Conservation (phyloP, 2,888 invertebrate genomes). For the Physocephala rufipes region DNA sequence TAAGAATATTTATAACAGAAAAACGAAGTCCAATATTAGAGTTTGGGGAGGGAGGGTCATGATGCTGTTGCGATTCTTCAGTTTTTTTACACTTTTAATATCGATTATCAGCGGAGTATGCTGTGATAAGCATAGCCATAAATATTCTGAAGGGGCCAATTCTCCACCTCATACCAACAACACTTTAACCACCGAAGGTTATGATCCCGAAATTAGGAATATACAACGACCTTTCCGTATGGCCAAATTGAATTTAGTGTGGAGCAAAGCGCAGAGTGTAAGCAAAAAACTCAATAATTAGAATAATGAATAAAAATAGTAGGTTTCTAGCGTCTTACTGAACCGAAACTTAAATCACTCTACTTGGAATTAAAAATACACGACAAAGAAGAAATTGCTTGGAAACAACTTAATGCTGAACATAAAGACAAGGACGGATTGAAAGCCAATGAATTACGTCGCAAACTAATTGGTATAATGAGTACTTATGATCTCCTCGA, state of each 20-base stretch:
- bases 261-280: constrained; percentile 91
- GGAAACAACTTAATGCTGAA: constrained; percentile 83
- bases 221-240: constrained; percentile 88
- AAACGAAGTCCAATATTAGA: too few species aligned
- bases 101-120: constrained; percentile 43
- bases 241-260: constrained; percentile 88
- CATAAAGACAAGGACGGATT: constrained; percentile 88
- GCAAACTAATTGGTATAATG: constrained; percentile 84
- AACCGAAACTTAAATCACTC: constrained; percentile 83
- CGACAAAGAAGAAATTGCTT: constrained; percentile 89
- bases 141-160: constrained; percentile 60
- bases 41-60: too few species aligned
- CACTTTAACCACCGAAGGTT: constrained; percentile 56
- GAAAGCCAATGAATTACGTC: constrained; percentile 81
- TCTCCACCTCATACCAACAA: constrained; percentile 51
- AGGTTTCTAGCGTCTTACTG: constrained; percentile 73
- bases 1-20: too few species aligned
- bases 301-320: too few species aligned
- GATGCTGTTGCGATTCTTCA: too few species aligned
- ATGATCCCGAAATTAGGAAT: constrained; percentile 72
- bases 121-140: constrained; percentile 55
- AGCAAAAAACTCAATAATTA: constrained; percentile 66
- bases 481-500: constrained; percentile 81
- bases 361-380: constrained; percentile 90
- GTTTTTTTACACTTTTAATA: constrained; percentile 30